Evolutionary conservation across 2,113 vertebrate genomes (phyloP).

Genomic region (Callaeas wilsoni): DNA sequence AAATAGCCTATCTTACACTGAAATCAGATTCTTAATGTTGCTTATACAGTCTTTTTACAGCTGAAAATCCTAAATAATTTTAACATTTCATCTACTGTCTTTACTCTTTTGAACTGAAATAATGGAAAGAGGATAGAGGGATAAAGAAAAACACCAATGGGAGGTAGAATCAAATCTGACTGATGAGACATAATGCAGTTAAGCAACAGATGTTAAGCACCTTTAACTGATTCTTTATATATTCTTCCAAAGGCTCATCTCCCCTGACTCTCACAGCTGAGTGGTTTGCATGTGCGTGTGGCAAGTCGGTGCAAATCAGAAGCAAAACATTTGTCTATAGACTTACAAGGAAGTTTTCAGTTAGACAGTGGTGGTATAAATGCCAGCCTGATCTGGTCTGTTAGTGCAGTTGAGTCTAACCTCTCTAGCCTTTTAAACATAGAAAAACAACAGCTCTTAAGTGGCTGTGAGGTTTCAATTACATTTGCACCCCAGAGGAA

Average conservation of each 20-base stretch:
- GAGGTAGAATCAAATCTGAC: slow-evolving; percentile 30
- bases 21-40: slow-evolving; percentile 5
- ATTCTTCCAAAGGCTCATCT: slow-evolving; percentile 27
- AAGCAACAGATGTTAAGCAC: slow-evolving; percentile 57
- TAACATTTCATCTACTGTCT: slow-evolving; percentile 24
- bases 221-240: slow-evolving; percentile 41
- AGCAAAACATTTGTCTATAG: not conserved
- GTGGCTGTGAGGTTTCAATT: slow-evolving; percentile 64
- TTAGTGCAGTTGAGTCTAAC: slow-evolving; percentile 29
- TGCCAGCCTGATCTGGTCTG: slow-evolving; percentile 4
- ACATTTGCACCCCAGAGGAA: slow-evolving; percentile 41
- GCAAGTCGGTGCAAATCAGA: not conserved
- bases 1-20: not conserved
- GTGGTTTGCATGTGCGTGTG: fast-evolving
- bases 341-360: not conserved
- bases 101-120: slow-evolving; percentile 26
- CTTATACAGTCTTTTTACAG: not conserved
- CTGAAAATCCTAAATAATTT: not conserved
- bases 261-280: not conserved
- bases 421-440: slow-evolving; percentile 15
- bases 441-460: slow-evolving; percentile 42
- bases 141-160: slow-evolving; percentile 30
- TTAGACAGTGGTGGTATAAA: not conserved
- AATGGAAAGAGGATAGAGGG: not conserved
- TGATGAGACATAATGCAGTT: slow-evolving; percentile 45